Base-by-base conservation (phyloP, 2,113 vertebrate genomes). In the Colius striatus region DNA sequence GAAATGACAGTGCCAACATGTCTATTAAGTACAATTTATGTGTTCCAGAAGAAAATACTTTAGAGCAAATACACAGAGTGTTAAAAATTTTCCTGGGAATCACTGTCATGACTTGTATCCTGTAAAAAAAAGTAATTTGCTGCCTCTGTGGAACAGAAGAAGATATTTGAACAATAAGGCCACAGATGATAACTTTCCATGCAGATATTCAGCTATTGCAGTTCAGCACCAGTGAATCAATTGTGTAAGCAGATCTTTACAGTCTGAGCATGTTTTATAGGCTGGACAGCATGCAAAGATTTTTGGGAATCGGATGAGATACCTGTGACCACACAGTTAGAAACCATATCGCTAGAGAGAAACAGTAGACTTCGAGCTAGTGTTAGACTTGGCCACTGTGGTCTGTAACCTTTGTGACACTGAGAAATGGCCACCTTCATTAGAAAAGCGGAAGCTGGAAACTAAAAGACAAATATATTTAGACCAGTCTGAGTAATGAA, bases 371-470 rank as follows among this genome's bases (percentile, higher is more conserved):
- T 75, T 47, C 29, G 18, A 29, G 32, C 25, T 34, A 50, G 16
- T 0, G 0, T 38, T 67, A 2, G 7, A 34, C 21, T 18, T 72
- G 55, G 58, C 50, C 54, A 15, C 54, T 55, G 22, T 4, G 34
- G 5, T n/a, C 58, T 45, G 19, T 22, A 25, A n/a, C 20, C 17
- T 76, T 25, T 78, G 65, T 1, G 2, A 71, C 29, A 29, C 30
- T 5, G 2, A 73, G 80, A 81, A 91, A 60, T 21, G 22, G 16
- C 53, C 71, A 81, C 11, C 61, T 75, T 55, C 10, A 1, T 8
- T 15, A 63, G 27, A 51, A 89, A 82, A 78, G 20, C 32, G 75
- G 21, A 19, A 25, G 25, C 70, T 36, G 23, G 54, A 87, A 87
- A 63, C 43, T 30, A 72, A 55, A 95, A 91, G 36, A 10, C 1